Base-by-base conservation (phyloP, 2,797 vertebrate species). In the Neoniphon sammara region DNA sequence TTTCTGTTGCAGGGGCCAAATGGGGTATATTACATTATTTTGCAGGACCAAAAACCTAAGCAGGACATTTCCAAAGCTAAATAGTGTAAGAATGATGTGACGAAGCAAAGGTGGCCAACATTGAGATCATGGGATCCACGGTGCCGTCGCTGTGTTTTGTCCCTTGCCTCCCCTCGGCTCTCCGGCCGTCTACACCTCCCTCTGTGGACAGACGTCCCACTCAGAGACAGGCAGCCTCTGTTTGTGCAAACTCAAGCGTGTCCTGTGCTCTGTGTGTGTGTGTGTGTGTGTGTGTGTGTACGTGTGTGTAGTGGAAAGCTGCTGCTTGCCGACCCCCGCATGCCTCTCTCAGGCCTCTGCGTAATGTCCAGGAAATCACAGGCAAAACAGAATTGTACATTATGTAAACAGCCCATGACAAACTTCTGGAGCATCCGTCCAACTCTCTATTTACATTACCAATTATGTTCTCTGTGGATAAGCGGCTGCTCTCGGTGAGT, bases 201-300 rank as follows among this genome's bases (percentile, higher is more conserved):
- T 77, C 74, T 77, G 68, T 1, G 59, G 82, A 87, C 30, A 73
- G 85, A 85, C 82, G 17, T 83, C 79, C 84, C 77, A 78, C 83
- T 83, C 72, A 56, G 76, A 85, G 83, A 93, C 91, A 94, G 91
- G 80, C 90, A 63, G 86, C 78, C 86, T 88, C 91, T 93, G 92
- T 94, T 93, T 92, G 90, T 93, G 87, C 91, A 94, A 93, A 93
- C 80, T 91, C 85, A 90, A 93, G 91, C 89, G 81, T 93, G 88
- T 88, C 88, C 85, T 71, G 65, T 76, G 63, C 86, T 88, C 73
- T 50, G 70, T 77, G 66, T 27, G 50, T 72, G 49, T 47, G 54
- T 57, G 20, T 55, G 47, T 73, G 61, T 80, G 68, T 25, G 46
- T 23, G 21, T 36, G 52, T 60, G 47, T 58, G 61, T 36, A 55